Evolutionary conservation across 1,140 invertebrate genomes (phyloP).

Genomic region (Bicyclus anynana): DNA sequence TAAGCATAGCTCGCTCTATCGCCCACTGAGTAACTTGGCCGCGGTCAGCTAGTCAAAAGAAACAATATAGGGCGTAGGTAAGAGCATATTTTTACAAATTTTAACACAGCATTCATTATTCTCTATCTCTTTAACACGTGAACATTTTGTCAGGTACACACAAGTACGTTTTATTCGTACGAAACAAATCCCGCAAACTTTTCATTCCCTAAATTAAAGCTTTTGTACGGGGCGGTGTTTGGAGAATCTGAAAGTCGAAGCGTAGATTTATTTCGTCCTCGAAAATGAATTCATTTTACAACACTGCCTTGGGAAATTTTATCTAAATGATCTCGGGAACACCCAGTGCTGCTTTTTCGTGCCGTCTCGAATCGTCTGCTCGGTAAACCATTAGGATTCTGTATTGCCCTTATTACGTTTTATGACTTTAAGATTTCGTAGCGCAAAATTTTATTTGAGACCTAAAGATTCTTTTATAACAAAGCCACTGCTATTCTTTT

Average conservation of each 20-base stretch:
- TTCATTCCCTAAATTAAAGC: constrained; percentile 11
- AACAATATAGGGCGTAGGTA: too few species aligned
- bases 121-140: not conserved
- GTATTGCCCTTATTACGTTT: constrained; percentile 21
- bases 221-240: constrained; percentile 9
- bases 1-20: too few species aligned
- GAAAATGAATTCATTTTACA: constrained; percentile 23
- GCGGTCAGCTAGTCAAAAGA: too few species aligned
- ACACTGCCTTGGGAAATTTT: constrained; percentile 11
- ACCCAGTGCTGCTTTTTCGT: constrained; percentile 3
- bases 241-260: constrained; percentile 19
- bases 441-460: not conserved
- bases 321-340: constrained; percentile 14
- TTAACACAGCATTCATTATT: too few species aligned
- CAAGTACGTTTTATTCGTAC: constrained; percentile 5
- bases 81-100: too few species aligned
- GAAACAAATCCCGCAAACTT: constrained; percentile 10
- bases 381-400: constrained; percentile 16
- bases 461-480: too few species aligned
- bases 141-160: not conserved
- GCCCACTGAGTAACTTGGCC: too few species aligned
- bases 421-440: constrained; percentile 13
- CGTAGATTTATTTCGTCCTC: constrained; percentile 19
- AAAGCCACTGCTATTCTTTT: too few species aligned
- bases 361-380: not conserved